Base-by-base conservation (phyloP, 92 coral and sea anemone genomes). In the Meandrina meandrites region DNA sequence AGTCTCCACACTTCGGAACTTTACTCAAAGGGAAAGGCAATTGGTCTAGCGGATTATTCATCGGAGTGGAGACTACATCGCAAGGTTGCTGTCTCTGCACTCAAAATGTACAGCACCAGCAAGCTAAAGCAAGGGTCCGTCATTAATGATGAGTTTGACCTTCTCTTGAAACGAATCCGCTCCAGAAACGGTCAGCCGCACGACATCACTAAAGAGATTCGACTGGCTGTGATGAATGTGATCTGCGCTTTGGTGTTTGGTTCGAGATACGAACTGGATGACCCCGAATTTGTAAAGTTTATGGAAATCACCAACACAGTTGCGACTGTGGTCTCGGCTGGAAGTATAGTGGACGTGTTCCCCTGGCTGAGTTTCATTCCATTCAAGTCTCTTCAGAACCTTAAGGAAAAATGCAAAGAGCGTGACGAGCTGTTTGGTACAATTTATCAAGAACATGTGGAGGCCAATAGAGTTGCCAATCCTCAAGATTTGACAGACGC, bases 401-500 rank as follows among this genome's bases (percentile, higher is more conserved):
- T 92, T 11, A 83, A 47, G 35, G 34, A 79, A 27, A 75, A 92
- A 16, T 77, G 81, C 31, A 51, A 74, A 17, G 79, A 85, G 35
- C 82, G 91, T 24, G 91, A 90, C 53, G 77, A 76, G 40, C 82
- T 92, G 35, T 54, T 94, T 14, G 36, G 64, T 5, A 77, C 82
- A 45, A 88, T 86, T 37, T 94, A 85, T 58, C 79, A 31, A 13
- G 79, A 91, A 28, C 98, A 92, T 82, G 48, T 75, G 42, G 84
- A 89, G 50, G 47, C 83, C 17, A 81, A 81, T 82, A 87, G 92
- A 42, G 93, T 87, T 45, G 92, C 86, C 18, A 86, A 93, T 45
- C 78, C 91, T 84, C 92, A 88, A 71, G 95, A 94, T 78, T 83
- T 87, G 84, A 90, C 90, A 78, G 98, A 94, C 70, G 92, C 94